Base-by-base conservation (phyloP, 2,888 invertebrate genomes). In the Cheilosia urbana region DNA sequence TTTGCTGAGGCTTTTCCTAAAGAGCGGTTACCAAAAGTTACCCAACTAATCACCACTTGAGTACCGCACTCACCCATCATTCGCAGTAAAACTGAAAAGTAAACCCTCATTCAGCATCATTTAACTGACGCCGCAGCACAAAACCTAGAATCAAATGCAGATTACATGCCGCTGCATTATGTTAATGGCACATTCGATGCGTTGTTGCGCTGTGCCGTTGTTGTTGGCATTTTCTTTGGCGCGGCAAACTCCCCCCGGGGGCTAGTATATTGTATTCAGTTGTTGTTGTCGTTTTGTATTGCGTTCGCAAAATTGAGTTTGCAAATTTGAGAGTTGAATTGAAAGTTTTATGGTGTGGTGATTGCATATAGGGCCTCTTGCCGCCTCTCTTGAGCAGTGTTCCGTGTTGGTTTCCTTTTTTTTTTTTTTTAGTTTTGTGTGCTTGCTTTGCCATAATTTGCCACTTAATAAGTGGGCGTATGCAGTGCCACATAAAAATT, bases 291-390 rank as follows among this genome's bases (percentile, higher is more conserved):
- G 17, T 45, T 77, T 77, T 68, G 71, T 65, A 27, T 82, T 82
- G 71, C 53, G 60, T 71, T 82, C 60, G 77, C 82, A 77, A 82
- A 77, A 76, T 81, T 81, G 40, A 69, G 76, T 81, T 76, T 76
- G 49, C 57, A 81, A 76, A 81, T 77, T 77, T 63, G 65, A 45
- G 45, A 51, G 45, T 81, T 40, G 77, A 76, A 82, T 82, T 65
- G 71, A 77, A 71, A 77, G 71, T 77, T 77, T 77, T 82, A 82
- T 82, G 82, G 82, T 77, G 82, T 82, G 82, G 82, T 82, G 82
- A 82, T 77, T 82, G 58, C 71, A 77, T 77, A 60, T 77, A 60
- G 71, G 58, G 58, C 24, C 24, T 37, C 68, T 7, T 21, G 51
- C 57, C 49, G 21, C 51, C 27, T 57, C 7, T n/a, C 53, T 17